A percentile compares a stretch with the other conserved stretches of the same genome.
Conservation (phyloP, 53 echinoderm and acorn worm genomes). For the Luidia sarsii region DNA sequence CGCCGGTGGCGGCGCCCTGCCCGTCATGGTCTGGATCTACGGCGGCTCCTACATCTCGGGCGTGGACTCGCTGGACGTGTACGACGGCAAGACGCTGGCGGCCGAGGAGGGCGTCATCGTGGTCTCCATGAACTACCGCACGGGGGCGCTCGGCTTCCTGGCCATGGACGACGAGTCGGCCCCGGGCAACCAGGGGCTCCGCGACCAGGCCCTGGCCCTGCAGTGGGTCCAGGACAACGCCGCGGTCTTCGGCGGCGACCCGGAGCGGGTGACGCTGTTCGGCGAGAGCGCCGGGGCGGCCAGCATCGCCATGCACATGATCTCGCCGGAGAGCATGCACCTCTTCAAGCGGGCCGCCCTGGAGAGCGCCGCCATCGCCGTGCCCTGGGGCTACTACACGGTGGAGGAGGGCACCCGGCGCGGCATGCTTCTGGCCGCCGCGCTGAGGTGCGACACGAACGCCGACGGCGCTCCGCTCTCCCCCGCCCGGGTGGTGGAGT, state of each 20-base stretch:
- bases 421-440: slow-evolving; percentile 58
- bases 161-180: slow-evolving; percentile 67
- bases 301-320: slow-evolving; percentile 77
- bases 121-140: slow-evolving; percentile 91
- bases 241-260: slow-evolving; percentile 79
- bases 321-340: slow-evolving; percentile 72
- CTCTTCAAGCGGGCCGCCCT: slow-evolving; percentile 83
- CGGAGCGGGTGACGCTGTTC: slow-evolving; percentile 83
- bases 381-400: slow-evolving; percentile 81
- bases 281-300: slow-evolving; percentile 96
- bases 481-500: slow-evolving; percentile 52
- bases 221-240: slow-evolving; percentile 97
- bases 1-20: too few species aligned
- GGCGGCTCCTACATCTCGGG: slow-evolving; percentile 77
- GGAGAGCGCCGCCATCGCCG: slow-evolving; percentile 74
- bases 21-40: slow-evolving; percentile 93
- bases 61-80: slow-evolving; percentile 87
- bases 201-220: slow-evolving; percentile 83
- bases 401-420: slow-evolving; percentile 75
- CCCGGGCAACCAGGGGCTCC: slow-evolving; percentile 84
- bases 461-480: slow-evolving; percentile 45
- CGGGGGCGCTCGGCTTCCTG: slow-evolving; percentile 84
- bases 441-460: slow-evolving; percentile 53
- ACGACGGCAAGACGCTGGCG: slow-evolving; percentile 80
- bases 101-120: slow-evolving; percentile 86